Conservation (phyloP, 2,888 invertebrate species). For the Polietes domitor region DNA sequence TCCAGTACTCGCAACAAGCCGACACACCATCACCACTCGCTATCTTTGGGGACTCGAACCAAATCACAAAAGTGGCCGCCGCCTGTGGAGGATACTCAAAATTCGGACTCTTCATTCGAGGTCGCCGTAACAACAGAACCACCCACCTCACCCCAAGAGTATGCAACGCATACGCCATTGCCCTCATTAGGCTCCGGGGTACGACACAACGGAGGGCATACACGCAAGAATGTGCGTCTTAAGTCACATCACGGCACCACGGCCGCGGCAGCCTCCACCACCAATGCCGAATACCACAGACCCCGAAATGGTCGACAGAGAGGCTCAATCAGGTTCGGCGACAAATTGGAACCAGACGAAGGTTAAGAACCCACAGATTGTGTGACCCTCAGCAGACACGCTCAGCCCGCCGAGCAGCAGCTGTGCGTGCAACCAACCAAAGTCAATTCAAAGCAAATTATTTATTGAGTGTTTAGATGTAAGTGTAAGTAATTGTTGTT, state of each 20-base stretch:
- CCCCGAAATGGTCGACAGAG: conserved; percentile 72
- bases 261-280: background rate
- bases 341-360: conserved; percentile 71
- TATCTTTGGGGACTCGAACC: conserved; percentile 68
- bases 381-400: background rate
- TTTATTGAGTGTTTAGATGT: conserved; percentile 34
- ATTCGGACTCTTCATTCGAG: background rate
- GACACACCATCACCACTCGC: conserved; percentile 48
- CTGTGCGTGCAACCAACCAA: conserved; percentile 31
- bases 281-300: conserved; percentile 58
- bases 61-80: conserved; percentile 74
- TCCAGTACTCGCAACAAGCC: conserved; percentile 12
- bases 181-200: background rate
- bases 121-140: conserved; percentile 41
- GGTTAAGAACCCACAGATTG: background rate
- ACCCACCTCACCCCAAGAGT: conserved; percentile 5
- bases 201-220: conserved; percentile 7
- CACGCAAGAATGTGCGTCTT: conserved; percentile 54
- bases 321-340: conserved; percentile 75
- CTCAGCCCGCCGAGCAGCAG: background rate
- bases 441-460: conserved; percentile 28
- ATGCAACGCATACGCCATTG: background rate
- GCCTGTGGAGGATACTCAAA: conserved; percentile 66
- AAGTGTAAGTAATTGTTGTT: conserved; percentile 29
- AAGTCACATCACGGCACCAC: conserved; percentile 37